Evolutionary conservation across 1,140 invertebrate species (phyloP).

Genomic region (Atta texana): DNA sequence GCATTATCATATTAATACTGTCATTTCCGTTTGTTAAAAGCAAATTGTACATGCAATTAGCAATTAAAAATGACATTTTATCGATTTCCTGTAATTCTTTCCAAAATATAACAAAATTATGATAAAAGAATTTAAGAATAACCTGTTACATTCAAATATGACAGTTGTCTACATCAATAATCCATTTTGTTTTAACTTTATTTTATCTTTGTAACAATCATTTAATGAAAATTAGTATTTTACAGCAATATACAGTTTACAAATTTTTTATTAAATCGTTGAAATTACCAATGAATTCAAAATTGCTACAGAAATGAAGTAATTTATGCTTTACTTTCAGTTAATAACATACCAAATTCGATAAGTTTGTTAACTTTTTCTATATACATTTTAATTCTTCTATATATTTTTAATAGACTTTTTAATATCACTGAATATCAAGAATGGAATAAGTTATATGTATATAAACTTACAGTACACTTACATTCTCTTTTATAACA

Average conservation of each 20-base stretch:
- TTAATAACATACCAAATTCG: neutral
- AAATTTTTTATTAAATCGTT: neutral
- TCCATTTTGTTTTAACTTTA: neutral
- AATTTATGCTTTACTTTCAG: neutral
- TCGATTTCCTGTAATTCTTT: neutral
- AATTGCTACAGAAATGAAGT: neutral
- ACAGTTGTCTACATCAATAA: neutral
- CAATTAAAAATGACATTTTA: conserved; percentile 15
- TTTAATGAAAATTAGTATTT: conserved; percentile 7
- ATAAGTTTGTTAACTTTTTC: neutral
- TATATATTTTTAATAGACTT: conserved; percentile 5
- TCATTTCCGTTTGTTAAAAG: conserved; percentile 40
- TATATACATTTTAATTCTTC: neutral
- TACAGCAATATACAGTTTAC: neutral
- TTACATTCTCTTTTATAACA: neutral
- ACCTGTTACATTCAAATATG: neutral
- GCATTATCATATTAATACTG: conserved; percentile 65
- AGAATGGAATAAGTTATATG: neutral
- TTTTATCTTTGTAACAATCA: neutral
- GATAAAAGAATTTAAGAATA: neutral
- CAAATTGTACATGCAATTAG: conserved; percentile 46
- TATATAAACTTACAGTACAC: neutral
- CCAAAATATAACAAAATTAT: neutral
- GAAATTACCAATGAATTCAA: neutral
- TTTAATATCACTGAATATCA: neutral